A percentile compares a stretch with the other conserved stretches of the same genome.
phyloP scores from a whole-genome alignment of 2,797 vertebrate genomes.

The Urosaurus nigricauda region DNA sequence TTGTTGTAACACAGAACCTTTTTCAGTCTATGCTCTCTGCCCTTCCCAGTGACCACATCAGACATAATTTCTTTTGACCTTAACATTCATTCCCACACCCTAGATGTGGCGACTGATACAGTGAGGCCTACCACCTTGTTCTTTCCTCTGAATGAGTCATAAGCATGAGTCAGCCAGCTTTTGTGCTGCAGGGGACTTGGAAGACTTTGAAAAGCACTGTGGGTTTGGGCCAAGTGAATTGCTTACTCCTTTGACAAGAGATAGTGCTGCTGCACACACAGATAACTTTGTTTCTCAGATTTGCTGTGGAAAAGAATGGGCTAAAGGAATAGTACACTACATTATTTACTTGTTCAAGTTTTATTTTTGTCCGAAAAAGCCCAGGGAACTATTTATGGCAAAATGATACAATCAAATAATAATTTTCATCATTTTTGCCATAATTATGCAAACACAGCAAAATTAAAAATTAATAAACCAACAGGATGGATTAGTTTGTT shows the following conservation, averaged over 20 bases:
- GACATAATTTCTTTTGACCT: slow-evolving; percentile 11
- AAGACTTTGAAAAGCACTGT: slow-evolving; percentile 78
- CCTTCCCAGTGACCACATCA: neutral
- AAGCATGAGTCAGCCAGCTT: slow-evolving; percentile 80
- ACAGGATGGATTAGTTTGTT: no score
- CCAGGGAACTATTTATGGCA: neutral
- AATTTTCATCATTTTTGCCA: no score
- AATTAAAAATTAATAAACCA: no score
- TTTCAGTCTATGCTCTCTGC: neutral
- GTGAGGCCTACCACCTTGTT: slow-evolving; percentile 67
- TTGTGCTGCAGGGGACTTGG: slow-evolving; percentile 80
- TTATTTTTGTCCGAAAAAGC: neutral
- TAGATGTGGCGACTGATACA: slow-evolving; percentile 73
- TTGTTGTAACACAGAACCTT: neutral
- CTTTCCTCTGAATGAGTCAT: slow-evolving; percentile 83
- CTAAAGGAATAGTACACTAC: slow-evolving; percentile 25
- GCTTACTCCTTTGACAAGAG: slow-evolving; percentile 69
- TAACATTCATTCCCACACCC: slow-evolving; percentile 28
- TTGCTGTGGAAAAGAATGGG: slow-evolving; percentile 59
- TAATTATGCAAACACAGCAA: no score
- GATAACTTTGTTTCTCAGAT: slow-evolving; percentile 69
- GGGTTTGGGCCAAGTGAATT: slow-evolving; percentile 75
- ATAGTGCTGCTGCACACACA: slow-evolving; percentile 59
- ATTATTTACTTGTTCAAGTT: slow-evolving; percentile 20
- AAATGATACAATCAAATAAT: no score